These are phyloP conservation scores for Encarsia formosa DNA, from an alignment of 2,888 invertebrate genomes.

Conservation along the genomic window DNA sequence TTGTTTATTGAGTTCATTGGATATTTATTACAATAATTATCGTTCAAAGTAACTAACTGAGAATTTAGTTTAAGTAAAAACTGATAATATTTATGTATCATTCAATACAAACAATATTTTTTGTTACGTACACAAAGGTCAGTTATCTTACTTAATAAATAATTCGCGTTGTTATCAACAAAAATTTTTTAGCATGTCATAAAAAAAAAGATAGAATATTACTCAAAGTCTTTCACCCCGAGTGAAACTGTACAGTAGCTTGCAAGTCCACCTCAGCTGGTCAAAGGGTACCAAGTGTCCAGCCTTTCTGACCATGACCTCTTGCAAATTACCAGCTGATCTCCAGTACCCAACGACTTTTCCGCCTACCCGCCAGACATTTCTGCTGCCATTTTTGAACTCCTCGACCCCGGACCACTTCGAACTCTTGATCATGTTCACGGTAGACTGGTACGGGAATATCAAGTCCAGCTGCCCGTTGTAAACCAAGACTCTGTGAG, in stretches of 20 bases:
- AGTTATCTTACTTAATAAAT: no score
- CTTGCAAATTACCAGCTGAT: constrained; percentile 46
- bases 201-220: no score
- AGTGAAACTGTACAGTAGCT: constrained; percentile 43
- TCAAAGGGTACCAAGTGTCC: constrained; percentile 54
- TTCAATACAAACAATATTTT: no score
- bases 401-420: constrained; percentile 44
- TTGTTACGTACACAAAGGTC: no score
- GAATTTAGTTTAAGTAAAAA: no score
- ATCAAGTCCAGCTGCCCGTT: constrained; percentile 91
- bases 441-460: constrained; percentile 75
- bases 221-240: no score
- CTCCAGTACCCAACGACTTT: constrained; percentile 50
- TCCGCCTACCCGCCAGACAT: constrained; percentile 43
- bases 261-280: constrained; percentile 52
- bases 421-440: constrained; percentile 63
- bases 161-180: constrained; percentile 5
- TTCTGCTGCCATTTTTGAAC: constrained; percentile 38
- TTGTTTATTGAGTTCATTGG: no score
- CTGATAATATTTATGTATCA: no score
- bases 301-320: constrained; percentile 50
- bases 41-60: no score
- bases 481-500: constrained; percentile 75
- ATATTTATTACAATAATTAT: no score
- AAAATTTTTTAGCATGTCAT: no score